Evolutionary conservation across 2,888 invertebrate species (phyloP).

Genomic region (Leucozona laternaria): DNA sequence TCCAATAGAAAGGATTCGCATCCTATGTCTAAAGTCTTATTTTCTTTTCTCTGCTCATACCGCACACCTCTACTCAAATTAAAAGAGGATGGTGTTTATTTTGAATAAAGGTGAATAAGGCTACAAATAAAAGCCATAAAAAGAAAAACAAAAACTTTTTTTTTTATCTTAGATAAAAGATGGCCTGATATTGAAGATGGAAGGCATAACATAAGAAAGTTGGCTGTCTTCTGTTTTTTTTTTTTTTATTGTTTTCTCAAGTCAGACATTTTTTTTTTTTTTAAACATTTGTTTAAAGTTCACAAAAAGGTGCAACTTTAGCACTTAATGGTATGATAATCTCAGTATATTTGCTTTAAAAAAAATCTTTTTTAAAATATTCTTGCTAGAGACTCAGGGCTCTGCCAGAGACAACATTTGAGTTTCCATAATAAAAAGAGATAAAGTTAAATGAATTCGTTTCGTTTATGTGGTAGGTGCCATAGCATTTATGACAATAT

Average conservation of each 20-base stretch:
- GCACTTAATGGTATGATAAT: slow-evolving; percentile 7
- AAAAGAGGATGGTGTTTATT: slow-evolving; percentile 10
- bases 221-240: background rate
- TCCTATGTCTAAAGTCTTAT: background rate
- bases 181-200: slow-evolving; percentile 7
- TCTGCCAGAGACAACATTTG: background rate
- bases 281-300: background rate
- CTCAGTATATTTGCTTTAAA: background rate
- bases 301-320: slow-evolving; percentile 8
- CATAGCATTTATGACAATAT: background rate
- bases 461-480: background rate
- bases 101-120: slow-evolving; percentile 16
- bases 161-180: slow-evolving; percentile 7
- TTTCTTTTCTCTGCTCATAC: background rate
- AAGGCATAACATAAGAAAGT: background rate
- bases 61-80: background rate
- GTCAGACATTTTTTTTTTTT: slow-evolving; percentile 6
- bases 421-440: background rate
- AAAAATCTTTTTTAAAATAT: background rate
- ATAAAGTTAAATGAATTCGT: background rate
- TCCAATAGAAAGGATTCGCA: slow-evolving; percentile 34
- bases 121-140: slow-evolving; percentile 11
- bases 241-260: background rate
- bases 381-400: background rate
- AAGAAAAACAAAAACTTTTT: background rate